These are phyloP conservation scores for Acanthosepion esculentum DNA, from an alignment of 2,888 invertebrate species.

Conservation along the genomic window DNA sequence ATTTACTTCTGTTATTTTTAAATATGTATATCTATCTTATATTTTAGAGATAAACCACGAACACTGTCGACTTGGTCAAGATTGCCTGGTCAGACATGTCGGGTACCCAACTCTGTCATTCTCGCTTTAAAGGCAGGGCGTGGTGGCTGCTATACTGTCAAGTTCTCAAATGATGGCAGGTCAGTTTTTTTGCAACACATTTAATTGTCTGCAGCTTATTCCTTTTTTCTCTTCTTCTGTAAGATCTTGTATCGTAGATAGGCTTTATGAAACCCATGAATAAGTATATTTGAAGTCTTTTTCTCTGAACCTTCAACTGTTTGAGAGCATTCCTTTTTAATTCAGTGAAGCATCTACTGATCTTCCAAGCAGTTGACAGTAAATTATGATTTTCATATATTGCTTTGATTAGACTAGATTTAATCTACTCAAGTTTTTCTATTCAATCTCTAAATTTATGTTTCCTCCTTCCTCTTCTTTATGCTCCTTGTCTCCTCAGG, in stretches of 20 bases:
- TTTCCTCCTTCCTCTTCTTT: too few relatives aligned
- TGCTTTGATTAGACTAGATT: too few relatives aligned
- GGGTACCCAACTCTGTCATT: constrained; percentile 78
- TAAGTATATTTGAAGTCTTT: too few relatives aligned
- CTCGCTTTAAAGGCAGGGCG: constrained; percentile 69
- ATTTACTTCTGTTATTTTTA: background rate
- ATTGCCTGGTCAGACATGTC: constrained; percentile 79
- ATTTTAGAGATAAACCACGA: constrained; percentile 55
- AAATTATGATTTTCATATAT: too few relatives aligned
- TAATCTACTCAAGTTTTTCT: too few relatives aligned
- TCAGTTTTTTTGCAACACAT: constrained; percentile 52
- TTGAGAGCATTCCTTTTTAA: too few relatives aligned
- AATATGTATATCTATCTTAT: constrained; percentile 41
- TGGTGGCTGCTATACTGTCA: constrained; percentile 73
- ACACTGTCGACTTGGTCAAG: constrained; percentile 76
- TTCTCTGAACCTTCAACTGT: too few relatives aligned
- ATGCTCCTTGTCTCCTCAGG: too few relatives aligned
- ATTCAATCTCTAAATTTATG: too few relatives aligned
- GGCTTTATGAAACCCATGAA: background rate
- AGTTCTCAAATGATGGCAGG: constrained; percentile 75
- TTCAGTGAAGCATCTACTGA: too few relatives aligned
- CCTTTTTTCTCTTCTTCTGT: background rate
- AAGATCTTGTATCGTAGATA: background rate
- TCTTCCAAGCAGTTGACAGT: too few relatives aligned
- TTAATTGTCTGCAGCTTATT: background rate